Evolutionary conservation across 2,113 vertebrate genomes (phyloP).

Genomic region (Campylomormyrus numenius): DNA sequence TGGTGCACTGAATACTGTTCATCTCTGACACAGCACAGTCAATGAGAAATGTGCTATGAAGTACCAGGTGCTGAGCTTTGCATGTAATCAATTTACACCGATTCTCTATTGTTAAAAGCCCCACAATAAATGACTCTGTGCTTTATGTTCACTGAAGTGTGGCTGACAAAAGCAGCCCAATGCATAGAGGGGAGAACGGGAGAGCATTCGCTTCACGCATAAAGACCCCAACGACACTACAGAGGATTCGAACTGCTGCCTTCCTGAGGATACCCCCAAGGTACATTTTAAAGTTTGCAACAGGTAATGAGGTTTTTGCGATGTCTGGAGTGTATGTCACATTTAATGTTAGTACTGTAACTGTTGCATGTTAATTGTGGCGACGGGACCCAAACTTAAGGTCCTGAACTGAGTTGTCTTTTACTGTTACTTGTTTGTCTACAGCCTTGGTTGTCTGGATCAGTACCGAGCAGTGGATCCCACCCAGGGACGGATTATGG

Average conservation of each 20-base stretch:
- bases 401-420: no score
- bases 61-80: not conserved
- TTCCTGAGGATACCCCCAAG: not conserved
- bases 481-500: not conserved
- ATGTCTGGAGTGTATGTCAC: not conserved
- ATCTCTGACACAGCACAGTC: not conserved
- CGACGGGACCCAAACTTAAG: not conserved
- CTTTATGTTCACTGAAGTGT: not conserved
- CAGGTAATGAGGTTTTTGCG: not conserved
- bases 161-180: not conserved
- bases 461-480: not conserved
- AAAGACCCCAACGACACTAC: not conserved
- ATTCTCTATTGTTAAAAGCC: not conserved
- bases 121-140: not conserved
- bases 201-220: not conserved
- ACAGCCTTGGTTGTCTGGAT: not conserved
- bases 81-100: not conserved
- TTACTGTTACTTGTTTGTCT: not conserved
- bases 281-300: not conserved
- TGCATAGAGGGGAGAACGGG: not conserved
- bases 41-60: not conserved
- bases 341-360: not conserved
- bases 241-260: not conserved
- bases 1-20: not conserved
- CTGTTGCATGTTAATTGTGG: not conserved